A percentile compares a stretch with the other conserved stretches of the same genome.
These are phyloP conservation scores for Salvelinus fontinalis DNA, from an alignment of 2,113 vertebrate species.

Conservation along the genomic window DNA sequence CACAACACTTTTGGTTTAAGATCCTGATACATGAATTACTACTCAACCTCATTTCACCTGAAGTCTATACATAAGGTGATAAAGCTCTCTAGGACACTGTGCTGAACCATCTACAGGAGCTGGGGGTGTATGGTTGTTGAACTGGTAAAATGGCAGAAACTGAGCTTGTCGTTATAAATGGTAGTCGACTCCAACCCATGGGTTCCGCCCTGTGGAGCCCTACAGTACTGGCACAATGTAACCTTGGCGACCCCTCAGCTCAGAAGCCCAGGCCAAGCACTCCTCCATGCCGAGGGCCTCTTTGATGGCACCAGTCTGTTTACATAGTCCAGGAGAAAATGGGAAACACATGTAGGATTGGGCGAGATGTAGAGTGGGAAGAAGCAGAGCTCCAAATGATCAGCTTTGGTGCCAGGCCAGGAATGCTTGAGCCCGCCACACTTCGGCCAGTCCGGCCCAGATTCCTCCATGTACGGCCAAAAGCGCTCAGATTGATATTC, in stretches of 20 bases:
- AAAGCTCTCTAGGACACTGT: no score
- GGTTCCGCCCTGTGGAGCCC: not conserved
- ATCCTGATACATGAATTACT: not conserved
- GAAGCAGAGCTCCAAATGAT: slow-evolving; percentile 44
- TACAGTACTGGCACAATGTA: not conserved
- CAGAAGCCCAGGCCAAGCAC: slow-evolving; percentile 25
- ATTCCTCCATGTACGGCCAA: slow-evolving; percentile 69
- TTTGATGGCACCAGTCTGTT: slow-evolving; percentile 61
- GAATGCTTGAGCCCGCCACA: slow-evolving; percentile 60
- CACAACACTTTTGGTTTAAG: not conserved
- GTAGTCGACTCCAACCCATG: not conserved
- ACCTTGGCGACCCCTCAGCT: slow-evolving; percentile 44
- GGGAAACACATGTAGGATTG: slow-evolving; percentile 64
- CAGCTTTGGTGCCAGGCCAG: slow-evolving; percentile 54
- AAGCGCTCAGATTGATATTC: slow-evolving; percentile 50
- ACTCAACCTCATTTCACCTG: not conserved
- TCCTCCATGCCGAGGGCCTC: slow-evolving; percentile 39
- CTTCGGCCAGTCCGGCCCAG: slow-evolving; percentile 52
- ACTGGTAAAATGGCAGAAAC: not conserved
- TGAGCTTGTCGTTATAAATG: not conserved
- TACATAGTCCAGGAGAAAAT: slow-evolving; percentile 60
- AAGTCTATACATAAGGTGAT: not conserved
- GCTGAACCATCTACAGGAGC: not conserved
- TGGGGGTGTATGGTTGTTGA: not conserved
- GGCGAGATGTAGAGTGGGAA: slow-evolving; percentile 41